Base-by-base conservation (phyloP, 2,888 invertebrate genomes). In the Cordilura impudica region DNA sequence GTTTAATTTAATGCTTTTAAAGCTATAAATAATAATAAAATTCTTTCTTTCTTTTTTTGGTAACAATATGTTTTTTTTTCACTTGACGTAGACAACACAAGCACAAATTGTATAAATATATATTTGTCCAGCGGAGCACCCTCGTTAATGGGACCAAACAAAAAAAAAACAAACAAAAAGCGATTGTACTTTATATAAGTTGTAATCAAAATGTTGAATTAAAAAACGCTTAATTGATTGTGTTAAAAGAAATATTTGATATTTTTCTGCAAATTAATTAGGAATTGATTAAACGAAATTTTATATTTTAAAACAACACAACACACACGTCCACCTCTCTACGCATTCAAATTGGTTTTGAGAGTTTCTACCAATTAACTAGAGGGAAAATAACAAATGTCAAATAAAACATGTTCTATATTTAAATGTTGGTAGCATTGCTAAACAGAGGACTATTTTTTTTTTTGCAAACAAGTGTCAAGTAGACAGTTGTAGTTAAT, bases 341-440 rank as follows among this genome's bases (percentile, higher is more conserved):
- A 4, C 16, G 67, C 63, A 29, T 65, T 69, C 51, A 65, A 70
- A 70, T 78, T 78, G 51, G 65, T 19, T 74, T 74, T 78, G 74
- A 45, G 69, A 60, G 58, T 31, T 26, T 8, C 65, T 12, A 5
- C 16, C 3, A 29, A 29, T 53, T 8, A 14, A 78, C 12, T 8
- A 10, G 18, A 18, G 6, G 10, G 16, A 51, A 14, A 19, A 10
- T 3, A n/a, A 35, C 4, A 60, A 58, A 47, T 60, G 56, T 31
- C 60, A 66, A 19, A 35, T 10, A 56, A 14, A 16, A 26, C 18
- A 14, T 56, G 35, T 35, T 16, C 4, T 14, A 72, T 56, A 60
- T 60, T 56, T 26, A 47, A 7, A 70, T 60, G 12, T 73, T 78
- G 78, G 73, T 35, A 53, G 53, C 65, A 69, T 8, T 74, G 60